Base-by-base conservation (phyloP, 2,113 vertebrate genomes). In the Theristicus caerulescens region DNA sequence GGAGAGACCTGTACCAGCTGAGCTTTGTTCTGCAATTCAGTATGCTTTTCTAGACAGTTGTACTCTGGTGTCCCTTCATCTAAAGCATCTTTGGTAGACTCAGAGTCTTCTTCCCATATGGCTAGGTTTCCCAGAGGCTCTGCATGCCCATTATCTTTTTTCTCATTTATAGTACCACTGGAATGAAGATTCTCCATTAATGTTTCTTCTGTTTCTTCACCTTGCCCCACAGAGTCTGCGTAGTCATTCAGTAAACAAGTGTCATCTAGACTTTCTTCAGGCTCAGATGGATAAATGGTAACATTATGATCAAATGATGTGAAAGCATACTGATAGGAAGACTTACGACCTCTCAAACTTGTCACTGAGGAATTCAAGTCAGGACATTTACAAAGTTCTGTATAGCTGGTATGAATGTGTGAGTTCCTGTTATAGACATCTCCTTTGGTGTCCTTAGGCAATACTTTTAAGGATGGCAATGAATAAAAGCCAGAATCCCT, bases 401-500 rank as follows among this genome's bases (percentile, higher is more conserved):
- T 59, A 38, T 79, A 94, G 87, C 94, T 93, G 16, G 78, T 67
- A 87, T 47, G 87, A 85, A 91, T 62, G 7, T 57, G 57, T 31
- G 96, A 85, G 11, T 84, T 93, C 62, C 83, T 95, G 32, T 65
- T 93, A 46, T 29, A 83, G 34, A 93, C 38, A 49, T 82, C 97
- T n/a, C 65, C n/a, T 87, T 95, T 97, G 31, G 96, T 96, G 49
- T 93, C 90, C 32, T 97, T 83, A 38, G 96, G 71, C 42, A 98
- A 87, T 2, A 93, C 86, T 26, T 97, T 98, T 91, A 97, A 97
- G 40, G 98, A 98, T 32, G 98, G 98, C 36, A 96, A 93, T 42
- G 97, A 88, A 96, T 96, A 81, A 89, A 98, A 98, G 10, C 97
- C 97, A 85, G 98, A 98, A 21, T 97, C 98, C 54, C 98, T 97